Percentiles rank a stretch among this genome's conserved stretches.
These are phyloP conservation scores for Plestiodon gilberti DNA, from an alignment of 2,113 vertebrate species.

Conservation along the genomic window DNA sequence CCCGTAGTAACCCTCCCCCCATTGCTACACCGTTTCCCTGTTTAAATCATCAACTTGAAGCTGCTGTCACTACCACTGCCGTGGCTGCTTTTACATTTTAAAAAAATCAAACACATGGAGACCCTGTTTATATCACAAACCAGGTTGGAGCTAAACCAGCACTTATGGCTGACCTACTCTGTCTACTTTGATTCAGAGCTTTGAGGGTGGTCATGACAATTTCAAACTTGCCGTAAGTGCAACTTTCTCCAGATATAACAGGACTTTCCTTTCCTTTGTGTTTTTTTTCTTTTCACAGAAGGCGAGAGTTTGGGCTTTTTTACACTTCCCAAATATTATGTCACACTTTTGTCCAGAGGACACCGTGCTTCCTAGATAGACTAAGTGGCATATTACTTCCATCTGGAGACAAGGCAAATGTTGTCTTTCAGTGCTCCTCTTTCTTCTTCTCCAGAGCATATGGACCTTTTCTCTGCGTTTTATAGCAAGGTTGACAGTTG, in stretches of 20 bases:
- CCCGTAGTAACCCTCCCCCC: background rate
- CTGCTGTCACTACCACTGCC: too few relatives aligned
- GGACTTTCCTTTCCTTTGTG: constrained; percentile 46
- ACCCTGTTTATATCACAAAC: background rate
- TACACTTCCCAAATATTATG: constrained; percentile 56
- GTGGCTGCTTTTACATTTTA: too few relatives aligned
- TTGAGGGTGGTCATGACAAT: constrained; percentile 39
- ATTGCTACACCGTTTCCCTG: background rate
- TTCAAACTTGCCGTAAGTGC: constrained; percentile 39
- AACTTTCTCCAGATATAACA: constrained; percentile 47
- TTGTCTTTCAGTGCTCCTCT: background rate
- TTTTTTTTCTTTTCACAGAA: constrained; percentile 13
- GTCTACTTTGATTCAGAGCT: background rate
- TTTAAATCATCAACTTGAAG: background rate
- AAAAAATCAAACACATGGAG: background rate
- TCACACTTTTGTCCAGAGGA: constrained; percentile 24
- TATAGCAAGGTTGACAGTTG: constrained; percentile 79
- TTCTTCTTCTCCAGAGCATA: constrained; percentile 34
- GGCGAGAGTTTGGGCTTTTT: constrained; percentile 17
- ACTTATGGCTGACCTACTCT: background rate
- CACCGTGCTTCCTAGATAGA: constrained; percentile 15
- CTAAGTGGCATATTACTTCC: constrained; percentile 26
- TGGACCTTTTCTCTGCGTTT: constrained; percentile 72
- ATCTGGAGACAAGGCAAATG: constrained; percentile 21
- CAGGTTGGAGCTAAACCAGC: background rate